phyloP scores from a whole-genome alignment of 2,797 vertebrate genomes.

The Rousettus madagascariensis region DNA sequence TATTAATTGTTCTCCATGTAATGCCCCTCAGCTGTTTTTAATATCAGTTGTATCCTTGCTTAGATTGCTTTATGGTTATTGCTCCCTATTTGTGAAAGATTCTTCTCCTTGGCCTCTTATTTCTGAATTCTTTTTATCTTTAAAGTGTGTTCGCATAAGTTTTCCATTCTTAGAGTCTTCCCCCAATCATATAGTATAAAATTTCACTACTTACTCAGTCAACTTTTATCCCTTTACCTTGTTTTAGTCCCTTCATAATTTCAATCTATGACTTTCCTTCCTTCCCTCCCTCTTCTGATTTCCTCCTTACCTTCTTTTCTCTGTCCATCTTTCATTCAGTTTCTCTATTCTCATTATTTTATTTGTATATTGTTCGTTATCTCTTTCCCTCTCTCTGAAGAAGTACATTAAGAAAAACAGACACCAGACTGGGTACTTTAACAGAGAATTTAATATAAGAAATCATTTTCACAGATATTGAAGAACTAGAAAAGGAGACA shows the following conservation, averaged over 20 bases:
- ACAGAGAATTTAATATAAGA: neutral
- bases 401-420: neutral
- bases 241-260: neutral
- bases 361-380: neutral
- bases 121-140: neutral
- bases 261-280: neutral
- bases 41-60: neutral
- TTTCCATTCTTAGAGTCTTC: neutral
- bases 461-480: neutral
- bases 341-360: neutral
- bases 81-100: neutral
- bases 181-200: neutral
- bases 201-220: neutral
- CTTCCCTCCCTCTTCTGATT: neutral
- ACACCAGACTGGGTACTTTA: neutral
- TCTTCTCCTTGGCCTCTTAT: neutral
- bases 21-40: neutral
- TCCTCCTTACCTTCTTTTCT: neutral
- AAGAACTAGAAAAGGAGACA: neutral
- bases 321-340: neutral
- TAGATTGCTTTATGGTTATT: neutral
- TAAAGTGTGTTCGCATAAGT: neutral
- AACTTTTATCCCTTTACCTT: neutral
- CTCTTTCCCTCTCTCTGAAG: neutral
- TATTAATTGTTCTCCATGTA: neutral